phyloP scores from a whole-genome alignment of 2,888 invertebrate genomes.

The Tetragonula carbonaria region DNA sequence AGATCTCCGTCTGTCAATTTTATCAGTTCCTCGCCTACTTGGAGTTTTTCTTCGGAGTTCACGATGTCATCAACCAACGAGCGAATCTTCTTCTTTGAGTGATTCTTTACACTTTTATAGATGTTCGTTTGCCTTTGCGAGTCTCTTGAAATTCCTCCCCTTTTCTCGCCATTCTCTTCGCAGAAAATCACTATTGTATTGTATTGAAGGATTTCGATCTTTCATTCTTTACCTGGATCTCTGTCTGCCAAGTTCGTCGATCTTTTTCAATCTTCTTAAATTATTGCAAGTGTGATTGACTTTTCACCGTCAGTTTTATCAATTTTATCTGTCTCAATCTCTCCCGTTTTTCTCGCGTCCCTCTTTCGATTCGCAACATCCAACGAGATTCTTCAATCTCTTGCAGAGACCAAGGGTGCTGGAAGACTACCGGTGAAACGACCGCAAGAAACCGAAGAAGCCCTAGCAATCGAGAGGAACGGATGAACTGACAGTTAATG shows the following conservation, averaged over 20 bases:
- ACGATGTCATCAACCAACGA: not conserved
- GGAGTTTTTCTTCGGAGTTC: not conserved
- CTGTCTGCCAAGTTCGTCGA: too few species aligned
- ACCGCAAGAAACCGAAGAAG: slow-evolving; percentile 54
- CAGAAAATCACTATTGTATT: too few species aligned
- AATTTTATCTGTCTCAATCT: not conserved
- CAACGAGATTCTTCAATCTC: slow-evolving; percentile 12
- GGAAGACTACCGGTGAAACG: slow-evolving; percentile 26
- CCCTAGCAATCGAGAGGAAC: slow-evolving; percentile 23
- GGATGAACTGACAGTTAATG: slow-evolving; percentile 57
- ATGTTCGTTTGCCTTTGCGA: too few species aligned
- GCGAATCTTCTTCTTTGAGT: too few species aligned
- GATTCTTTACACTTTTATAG: too few species aligned
- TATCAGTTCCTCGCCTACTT: not conserved
- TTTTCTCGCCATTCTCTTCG: too few species aligned
- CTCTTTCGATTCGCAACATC: not conserved
- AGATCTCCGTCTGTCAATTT: not conserved
- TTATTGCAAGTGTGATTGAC: too few species aligned
- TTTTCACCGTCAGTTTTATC: too few species aligned
- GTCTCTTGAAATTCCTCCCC: too few species aligned
- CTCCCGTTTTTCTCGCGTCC: not conserved
- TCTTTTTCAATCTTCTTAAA: too few species aligned
- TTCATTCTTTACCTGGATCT: not conserved
- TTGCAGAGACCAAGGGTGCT: not conserved
- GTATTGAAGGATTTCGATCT: not conserved